Percentiles rank a stretch among this genome's conserved stretches.
Evolutionary conservation across 1,140 invertebrate species (phyloP).

Genomic region (Muscidifurax raptorellus): DNA sequence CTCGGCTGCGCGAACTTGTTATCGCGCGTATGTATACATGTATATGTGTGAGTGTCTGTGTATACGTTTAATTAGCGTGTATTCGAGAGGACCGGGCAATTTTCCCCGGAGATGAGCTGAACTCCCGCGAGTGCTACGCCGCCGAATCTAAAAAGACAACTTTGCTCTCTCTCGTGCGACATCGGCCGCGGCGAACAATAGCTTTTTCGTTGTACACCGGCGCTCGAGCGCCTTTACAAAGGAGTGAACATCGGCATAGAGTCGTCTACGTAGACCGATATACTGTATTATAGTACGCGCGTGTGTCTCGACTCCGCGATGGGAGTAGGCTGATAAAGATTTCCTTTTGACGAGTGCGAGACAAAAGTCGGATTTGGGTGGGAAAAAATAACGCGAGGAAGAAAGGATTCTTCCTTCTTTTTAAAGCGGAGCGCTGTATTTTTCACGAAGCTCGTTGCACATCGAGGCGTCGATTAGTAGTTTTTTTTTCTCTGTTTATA

Average conservation of each 20-base stretch:
- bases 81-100: not conserved
- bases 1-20: constrained; percentile 12
- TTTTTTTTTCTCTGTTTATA: not conserved
- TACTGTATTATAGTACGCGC: not conserved
- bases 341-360: constrained; percentile 36
- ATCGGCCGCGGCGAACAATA: not conserved
- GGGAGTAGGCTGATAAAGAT: constrained; percentile 36
- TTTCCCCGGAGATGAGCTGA: constrained; percentile 19
- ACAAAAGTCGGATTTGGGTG: constrained; percentile 9
- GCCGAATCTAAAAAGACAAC: constrained; percentile 39
- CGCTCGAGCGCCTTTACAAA: not conserved
- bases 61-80: constrained; percentile 33
- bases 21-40: not conserved
- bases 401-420: not conserved
- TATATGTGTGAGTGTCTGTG: no score
- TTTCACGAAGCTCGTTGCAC: not conserved
- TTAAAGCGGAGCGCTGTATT: not conserved
- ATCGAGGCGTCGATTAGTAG: not conserved
- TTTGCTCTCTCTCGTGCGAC: constrained; percentile 13
- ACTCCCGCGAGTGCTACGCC: not conserved
- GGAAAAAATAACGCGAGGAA: not conserved
- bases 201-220: not conserved
- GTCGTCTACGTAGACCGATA: not conserved
- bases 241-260: not conserved
- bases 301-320: not conserved